Evolutionary conservation across 1,140 invertebrate species (phyloP).

Genomic region (Drosophila insularis): DNA sequence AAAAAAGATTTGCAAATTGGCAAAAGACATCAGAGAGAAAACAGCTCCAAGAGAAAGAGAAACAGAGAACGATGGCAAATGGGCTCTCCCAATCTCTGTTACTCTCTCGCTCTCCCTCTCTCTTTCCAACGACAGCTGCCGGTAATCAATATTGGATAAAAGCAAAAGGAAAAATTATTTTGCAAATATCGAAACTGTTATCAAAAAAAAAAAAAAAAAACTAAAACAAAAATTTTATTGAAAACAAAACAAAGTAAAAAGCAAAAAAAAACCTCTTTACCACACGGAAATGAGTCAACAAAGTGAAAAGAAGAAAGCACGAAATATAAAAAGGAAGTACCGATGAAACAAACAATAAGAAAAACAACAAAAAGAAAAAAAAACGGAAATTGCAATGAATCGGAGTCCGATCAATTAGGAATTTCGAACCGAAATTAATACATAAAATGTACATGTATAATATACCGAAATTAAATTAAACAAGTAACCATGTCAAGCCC

Average conservation of each 20-base stretch:
- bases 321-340: slow-evolving; percentile 8
- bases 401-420: neutral
- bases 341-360: neutral
- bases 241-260: slow-evolving; percentile 30
- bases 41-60: slow-evolving; percentile 13
- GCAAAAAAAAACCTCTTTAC: slow-evolving; percentile 14
- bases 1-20: slow-evolving; percentile 61
- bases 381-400: slow-evolving; percentile 8
- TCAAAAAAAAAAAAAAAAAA: slow-evolving; percentile 44
- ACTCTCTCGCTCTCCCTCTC: slow-evolving; percentile 16
- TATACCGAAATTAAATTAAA: no score
- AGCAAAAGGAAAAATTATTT: slow-evolving; percentile 15
- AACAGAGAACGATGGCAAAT: slow-evolving; percentile 21
- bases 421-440: neutral
- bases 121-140: slow-evolving; percentile 66
- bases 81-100: slow-evolving; percentile 17
- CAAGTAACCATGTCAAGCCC: no score
- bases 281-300: slow-evolving; percentile 34
- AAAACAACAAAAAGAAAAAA: neutral
- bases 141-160: slow-evolving; percentile 80
- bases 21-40: slow-evolving; percentile 17
- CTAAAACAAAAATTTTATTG: slow-evolving; percentile 40
- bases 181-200: slow-evolving; percentile 42
- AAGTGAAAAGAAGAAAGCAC: slow-evolving; percentile 7
- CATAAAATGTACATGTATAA: neutral